Percentiles rank a stretch among this genome's conserved stretches.
Evolutionary conservation across 2,797 vertebrate genomes (phyloP).

Genomic region (Buceros bicornis): DNA sequence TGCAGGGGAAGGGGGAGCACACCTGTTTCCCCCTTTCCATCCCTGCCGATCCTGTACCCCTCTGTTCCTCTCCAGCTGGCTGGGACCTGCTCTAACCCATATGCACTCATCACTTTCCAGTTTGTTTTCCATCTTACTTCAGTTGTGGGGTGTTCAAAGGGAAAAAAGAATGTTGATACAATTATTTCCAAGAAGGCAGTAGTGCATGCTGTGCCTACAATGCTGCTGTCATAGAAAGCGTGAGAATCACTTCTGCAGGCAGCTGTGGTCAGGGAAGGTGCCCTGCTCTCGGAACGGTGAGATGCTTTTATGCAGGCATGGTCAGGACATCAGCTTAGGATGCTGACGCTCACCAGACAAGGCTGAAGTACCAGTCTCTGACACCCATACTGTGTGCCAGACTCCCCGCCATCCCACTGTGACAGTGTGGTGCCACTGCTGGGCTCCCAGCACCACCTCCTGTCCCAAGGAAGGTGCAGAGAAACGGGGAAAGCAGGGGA

Average conservation of each 20-base stretch:
- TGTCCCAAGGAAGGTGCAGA: neutral
- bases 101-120: rapidly evolving
- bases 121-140: neutral
- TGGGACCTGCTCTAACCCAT: neutral
- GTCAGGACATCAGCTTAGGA: neutral
- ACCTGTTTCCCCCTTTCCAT: neutral
- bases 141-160: neutral
- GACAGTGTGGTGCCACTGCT: too few species aligned
- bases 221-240: rapidly evolving
- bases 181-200: neutral
- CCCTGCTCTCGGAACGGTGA: rapidly evolving
- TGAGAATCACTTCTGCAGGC: neutral
- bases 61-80: neutral
- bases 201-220: neutral
- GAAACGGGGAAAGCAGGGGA: too few species aligned
- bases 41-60: neutral
- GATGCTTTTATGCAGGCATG: rapidly evolving
- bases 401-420: neutral
- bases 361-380: too few species aligned
- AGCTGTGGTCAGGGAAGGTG: too few species aligned
- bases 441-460: neutral
- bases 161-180: neutral
- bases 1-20: neutral
- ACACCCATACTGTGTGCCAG: rapidly evolving
- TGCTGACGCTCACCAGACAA: neutral